Evolutionary conservation across 1,140 invertebrate species (phyloP), one percentile per base, ranked within the genome.

Genomic region (Leptinotarsa texana): DNA sequence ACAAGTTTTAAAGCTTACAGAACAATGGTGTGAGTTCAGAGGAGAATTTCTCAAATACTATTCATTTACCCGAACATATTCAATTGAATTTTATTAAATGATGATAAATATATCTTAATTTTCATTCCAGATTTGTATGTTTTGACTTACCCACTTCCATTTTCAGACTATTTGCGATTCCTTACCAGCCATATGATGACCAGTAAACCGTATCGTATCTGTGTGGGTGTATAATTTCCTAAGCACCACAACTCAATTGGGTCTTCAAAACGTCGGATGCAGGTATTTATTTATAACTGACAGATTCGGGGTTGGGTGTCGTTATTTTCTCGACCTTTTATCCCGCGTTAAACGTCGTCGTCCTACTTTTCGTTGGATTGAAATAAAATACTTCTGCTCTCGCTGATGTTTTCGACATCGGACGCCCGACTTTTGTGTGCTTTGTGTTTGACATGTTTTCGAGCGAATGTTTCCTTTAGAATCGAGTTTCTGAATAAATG

Each of bases 201-300:
- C 51, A 15, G 13, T 17, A n/a, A 57, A 57, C 51, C 15, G n/a
- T 57, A 57, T 57, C 17, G 51, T 57, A 13, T 57, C 15, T 57
- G 51, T 18, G 51, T 57, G 51, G 51, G n/a, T 57, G 51, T 57
- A 57, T 18, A 57, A 57, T 57, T 57, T 57, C n/a, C 51, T n/a
- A 57, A 57, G 51, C 51, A 57, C 51, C 17, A 13, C 15, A 57
- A 57, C 51, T 57, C 3, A 57, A 57, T 57, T 57, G 51, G n/a
- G 51, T 57, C 51, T 57, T 57, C 51, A 57, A 57, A 57, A 57
- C 51, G 51, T 57, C 51, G 51, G 51, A 57, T 57, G 51, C 51
- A 57, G 51, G 51, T 57, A 57, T 57, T 57, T 57, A 57, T 57
- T 57, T 57, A 57, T 57, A 57, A 57, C 51, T 57, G 51, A 57